Percentiles rank a stretch among this genome's conserved stretches.
Evolutionary conservation across 1,140 invertebrate species (phyloP).

Genomic region (Anthonomus grandis): DNA sequence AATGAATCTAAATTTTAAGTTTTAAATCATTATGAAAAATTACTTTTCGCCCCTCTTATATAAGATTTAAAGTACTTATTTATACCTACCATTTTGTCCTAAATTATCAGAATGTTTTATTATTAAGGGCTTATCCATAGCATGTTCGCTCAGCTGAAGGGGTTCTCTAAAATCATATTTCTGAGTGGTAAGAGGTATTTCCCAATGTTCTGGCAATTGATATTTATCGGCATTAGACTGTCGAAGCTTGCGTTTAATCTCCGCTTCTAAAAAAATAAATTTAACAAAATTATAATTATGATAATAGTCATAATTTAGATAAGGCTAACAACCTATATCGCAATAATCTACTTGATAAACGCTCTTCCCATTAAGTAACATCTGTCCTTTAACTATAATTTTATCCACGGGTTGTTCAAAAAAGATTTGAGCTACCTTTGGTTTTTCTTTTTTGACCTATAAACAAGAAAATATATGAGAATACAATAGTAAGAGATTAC

Average conservation of each 20-base stretch:
- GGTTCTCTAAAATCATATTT: slow-evolving; percentile 28
- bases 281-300: neutral
- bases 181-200: slow-evolving; percentile 32
- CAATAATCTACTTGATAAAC: slow-evolving; percentile 36
- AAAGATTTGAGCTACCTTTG: slow-evolving; percentile 22
- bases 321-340: slow-evolving; percentile 22
- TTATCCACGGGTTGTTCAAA: slow-evolving; percentile 24
- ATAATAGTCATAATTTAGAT: neutral
- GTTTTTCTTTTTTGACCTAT: slow-evolving; percentile 26
- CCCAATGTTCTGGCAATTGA: slow-evolving; percentile 27
- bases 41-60: neutral
- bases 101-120: slow-evolving; percentile 26
- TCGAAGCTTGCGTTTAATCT: slow-evolving; percentile 25
- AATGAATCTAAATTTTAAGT: no score
- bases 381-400: slow-evolving; percentile 19
- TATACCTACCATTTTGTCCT: slow-evolving; percentile 21
- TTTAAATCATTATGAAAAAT: no score
- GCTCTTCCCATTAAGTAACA: slow-evolving; percentile 28
- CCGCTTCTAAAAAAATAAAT: slow-evolving; percentile 17
- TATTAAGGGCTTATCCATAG: slow-evolving; percentile 15
- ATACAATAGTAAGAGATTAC: no score
- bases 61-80: neutral
- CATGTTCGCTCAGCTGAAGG: slow-evolving; percentile 21
- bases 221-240: slow-evolving; percentile 14
- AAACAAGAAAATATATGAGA: neutral